Evolutionary conservation across 1,140 invertebrate species (phyloP).

Genomic region (Notospermus geniculatus): DNA sequence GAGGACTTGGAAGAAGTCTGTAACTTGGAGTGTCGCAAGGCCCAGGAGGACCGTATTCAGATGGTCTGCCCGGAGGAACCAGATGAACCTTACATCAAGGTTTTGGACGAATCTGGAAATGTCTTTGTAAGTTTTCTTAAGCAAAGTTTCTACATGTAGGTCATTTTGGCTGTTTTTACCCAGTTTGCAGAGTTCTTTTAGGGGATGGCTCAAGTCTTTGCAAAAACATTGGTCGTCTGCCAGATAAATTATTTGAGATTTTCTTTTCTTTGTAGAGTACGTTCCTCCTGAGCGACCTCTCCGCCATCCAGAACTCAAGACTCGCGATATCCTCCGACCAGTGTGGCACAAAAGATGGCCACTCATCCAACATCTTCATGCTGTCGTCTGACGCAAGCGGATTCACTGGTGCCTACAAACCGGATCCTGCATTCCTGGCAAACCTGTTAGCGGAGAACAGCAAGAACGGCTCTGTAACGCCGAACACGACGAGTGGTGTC

Average conservation of each 20-base stretch:
- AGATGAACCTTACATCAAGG: conserved; percentile 32
- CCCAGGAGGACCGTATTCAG: conserved; percentile 27
- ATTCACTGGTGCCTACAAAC: conserved; percentile 43
- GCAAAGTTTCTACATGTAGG: background rate
- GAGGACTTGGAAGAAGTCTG: conserved; percentile 44
- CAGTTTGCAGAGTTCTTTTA: too few relatives aligned
- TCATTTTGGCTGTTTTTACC: too few relatives aligned
- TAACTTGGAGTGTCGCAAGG: conserved; percentile 36
- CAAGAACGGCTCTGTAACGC: conserved; percentile 34
- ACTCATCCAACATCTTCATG: conserved; percentile 27
- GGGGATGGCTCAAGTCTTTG: too few relatives aligned
- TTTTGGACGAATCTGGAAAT: too few relatives aligned
- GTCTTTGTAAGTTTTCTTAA: too few relatives aligned
- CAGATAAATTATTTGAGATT: too few relatives aligned
- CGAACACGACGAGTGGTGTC: conserved; percentile 26
- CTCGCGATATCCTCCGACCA: conserved; percentile 39
- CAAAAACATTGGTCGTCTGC: too few relatives aligned
- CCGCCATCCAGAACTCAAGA: conserved; percentile 33
- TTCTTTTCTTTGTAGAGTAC: conserved; percentile 27
- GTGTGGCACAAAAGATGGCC: conserved; percentile 32
- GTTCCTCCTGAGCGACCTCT: conserved; percentile 28
- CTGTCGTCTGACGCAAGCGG: conserved; percentile 28
- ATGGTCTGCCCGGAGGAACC: conserved; percentile 39
- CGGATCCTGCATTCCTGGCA: conserved; percentile 23
- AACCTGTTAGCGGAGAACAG: conserved; percentile 31